Evolutionary conservation across 2,888 invertebrate genomes (phyloP).

Genomic region (Polyommatus iphigenia): DNA sequence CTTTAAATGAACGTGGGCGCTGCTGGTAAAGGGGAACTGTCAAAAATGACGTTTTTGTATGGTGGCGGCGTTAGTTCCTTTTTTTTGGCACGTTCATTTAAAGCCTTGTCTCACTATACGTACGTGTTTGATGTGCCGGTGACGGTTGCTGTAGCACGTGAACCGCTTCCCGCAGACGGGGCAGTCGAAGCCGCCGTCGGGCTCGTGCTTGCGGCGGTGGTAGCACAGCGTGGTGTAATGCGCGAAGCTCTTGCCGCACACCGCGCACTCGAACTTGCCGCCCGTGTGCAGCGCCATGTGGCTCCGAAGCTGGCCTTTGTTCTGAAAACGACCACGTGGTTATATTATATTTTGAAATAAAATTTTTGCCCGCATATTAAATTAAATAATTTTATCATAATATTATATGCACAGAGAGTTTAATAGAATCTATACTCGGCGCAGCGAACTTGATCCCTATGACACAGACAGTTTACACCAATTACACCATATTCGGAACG

Average conservation of each 20-base stretch:
- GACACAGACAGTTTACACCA: too few relatives aligned
- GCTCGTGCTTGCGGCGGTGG: slow-evolving; percentile 41
- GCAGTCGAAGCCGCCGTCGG: slow-evolving; percentile 36
- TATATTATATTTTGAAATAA: not conserved
- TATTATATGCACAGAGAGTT: too few relatives aligned
- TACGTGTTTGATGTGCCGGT: not conserved
- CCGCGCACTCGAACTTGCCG: slow-evolving; percentile 68
- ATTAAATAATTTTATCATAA: too few relatives aligned
- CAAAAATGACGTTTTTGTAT: too few relatives aligned
- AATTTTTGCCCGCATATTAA: too few relatives aligned
- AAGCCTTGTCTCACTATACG: not conserved
- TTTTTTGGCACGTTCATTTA: too few relatives aligned
- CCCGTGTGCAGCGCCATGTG: slow-evolving; percentile 73
- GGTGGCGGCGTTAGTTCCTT: too few relatives aligned
- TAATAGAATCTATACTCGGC: too few relatives aligned
- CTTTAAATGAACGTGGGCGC: too few relatives aligned
- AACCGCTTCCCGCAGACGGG: slow-evolving; percentile 54
- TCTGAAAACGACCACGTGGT: not conserved
- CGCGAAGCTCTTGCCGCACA: slow-evolving; percentile 67
- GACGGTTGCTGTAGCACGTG: slow-evolving; percentile 13
- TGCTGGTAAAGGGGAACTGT: too few relatives aligned
- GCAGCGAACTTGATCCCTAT: too few relatives aligned
- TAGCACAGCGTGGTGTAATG: slow-evolving; percentile 59
- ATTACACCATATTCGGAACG: too few relatives aligned
- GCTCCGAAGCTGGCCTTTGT: slow-evolving; percentile 56